These are phyloP conservation scores for Leuctra nigra DNA, from an alignment of 2,888 invertebrate genomes.

Conservation along the genomic window DNA sequence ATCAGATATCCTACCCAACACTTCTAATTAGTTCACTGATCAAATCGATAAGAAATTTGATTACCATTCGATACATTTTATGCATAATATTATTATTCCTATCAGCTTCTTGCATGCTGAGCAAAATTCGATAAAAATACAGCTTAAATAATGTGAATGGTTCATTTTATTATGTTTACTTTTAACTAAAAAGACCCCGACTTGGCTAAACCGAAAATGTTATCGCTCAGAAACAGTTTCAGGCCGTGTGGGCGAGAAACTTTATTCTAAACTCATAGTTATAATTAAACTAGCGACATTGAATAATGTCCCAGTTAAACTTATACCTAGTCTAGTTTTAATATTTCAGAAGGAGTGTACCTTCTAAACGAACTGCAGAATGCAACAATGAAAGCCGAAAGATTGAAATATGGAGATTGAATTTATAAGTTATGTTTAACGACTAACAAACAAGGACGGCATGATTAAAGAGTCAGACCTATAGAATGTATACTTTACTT, in stretches of 20 bases:
- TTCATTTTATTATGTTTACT: conserved; percentile 16
- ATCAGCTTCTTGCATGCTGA: conserved; percentile 2
- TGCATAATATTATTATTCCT: not conserved
- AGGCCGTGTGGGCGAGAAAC: not conserved
- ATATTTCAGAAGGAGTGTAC: too few relatives aligned
- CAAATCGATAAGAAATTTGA: conserved; percentile 5
- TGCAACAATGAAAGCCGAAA: too few relatives aligned
- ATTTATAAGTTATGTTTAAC: too few relatives aligned
- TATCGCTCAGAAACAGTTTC: conserved; percentile 12
- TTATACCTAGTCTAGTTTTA: too few relatives aligned
- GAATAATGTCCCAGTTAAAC: too few relatives aligned
- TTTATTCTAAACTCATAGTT: not conserved
- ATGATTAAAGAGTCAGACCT: too few relatives aligned
- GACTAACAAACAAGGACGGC: too few relatives aligned
- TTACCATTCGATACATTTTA: conserved; percentile 9
- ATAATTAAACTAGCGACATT: conserved; percentile 12
- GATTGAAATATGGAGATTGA: too few relatives aligned
- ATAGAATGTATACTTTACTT: too few relatives aligned
- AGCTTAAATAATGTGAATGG: conserved; percentile 13
- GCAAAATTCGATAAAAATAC: conserved; percentile 9
- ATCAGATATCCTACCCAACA: conserved; percentile 1
- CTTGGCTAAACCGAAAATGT: conserved; percentile 9
- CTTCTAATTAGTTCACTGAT: conserved; percentile 14
- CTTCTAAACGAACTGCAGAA: too few relatives aligned
- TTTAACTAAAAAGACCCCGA: conserved; percentile 3